Conservation (phyloP, 2,797 vertebrate genomes). For the Nasua narica region DNA sequence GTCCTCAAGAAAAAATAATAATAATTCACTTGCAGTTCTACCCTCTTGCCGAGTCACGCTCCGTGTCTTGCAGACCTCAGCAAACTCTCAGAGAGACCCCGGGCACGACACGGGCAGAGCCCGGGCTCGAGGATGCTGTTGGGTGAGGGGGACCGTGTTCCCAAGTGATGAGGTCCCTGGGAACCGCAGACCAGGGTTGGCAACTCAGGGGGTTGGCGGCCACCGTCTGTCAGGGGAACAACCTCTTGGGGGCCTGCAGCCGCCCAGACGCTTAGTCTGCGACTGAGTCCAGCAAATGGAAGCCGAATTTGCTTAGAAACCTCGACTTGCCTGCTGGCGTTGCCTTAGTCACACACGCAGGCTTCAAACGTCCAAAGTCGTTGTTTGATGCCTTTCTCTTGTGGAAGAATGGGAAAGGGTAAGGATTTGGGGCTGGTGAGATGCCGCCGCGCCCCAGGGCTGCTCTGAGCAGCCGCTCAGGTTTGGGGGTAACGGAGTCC, state of each 20-base stretch:
- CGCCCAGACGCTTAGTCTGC: accelerated
- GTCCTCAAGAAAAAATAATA: no score
- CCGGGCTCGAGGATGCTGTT: accelerated
- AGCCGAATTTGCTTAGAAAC: not conserved
- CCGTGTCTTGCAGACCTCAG: not conserved
- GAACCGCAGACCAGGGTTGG: not conserved
- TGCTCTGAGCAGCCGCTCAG: accelerated
- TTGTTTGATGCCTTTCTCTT: not conserved
- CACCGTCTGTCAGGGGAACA: not conserved
- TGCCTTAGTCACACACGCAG: accelerated
- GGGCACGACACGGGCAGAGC: not conserved
- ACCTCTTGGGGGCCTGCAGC: accelerated
- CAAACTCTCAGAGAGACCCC: not conserved
- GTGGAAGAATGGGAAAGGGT: not conserved
- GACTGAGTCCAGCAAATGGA: not conserved
- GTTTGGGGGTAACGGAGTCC: accelerated
- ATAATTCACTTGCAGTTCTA: accelerated
- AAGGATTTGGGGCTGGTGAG: accelerated
- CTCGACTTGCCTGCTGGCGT: no score
- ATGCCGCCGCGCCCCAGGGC: accelerated
- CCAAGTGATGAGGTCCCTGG: accelerated
- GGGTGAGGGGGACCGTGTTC: not conserved
- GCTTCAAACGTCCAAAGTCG: not conserved
- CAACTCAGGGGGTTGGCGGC: accelerated
- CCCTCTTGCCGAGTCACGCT: accelerated